Percentiles rank a stretch among this genome's conserved stretches.
These are phyloP conservation scores for Caradrina kadenii DNA, from an alignment of 2,888 invertebrate genomes.

Conservation along the genomic window DNA sequence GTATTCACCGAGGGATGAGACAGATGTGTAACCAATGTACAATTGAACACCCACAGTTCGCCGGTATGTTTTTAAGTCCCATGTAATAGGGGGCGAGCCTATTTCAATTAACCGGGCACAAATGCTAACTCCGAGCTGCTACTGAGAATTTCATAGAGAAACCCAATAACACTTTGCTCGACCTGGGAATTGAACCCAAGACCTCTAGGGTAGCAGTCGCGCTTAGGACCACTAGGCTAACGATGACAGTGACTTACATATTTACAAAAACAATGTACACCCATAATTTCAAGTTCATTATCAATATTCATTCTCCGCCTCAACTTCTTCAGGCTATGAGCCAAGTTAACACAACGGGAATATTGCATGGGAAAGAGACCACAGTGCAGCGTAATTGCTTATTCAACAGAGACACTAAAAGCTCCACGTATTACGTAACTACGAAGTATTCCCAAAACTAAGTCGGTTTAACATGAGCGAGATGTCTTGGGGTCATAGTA, in stretches of 20 bases:
- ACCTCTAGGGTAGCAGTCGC: no score
- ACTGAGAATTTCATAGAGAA: no score
- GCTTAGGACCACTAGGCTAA: no score
- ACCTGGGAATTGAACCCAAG: no score
- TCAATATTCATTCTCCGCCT: conserved; percentile 38
- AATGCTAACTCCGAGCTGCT: no score
- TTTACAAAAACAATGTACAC: conserved; percentile 6
- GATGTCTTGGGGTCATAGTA: conserved; percentile 59
- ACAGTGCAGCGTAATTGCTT: conserved; percentile 13
- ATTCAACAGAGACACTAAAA: conserved; percentile 36
- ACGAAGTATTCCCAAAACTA: conserved; percentile 50
- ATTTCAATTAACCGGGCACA: no score
- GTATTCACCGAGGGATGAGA: no score
- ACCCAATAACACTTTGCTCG: no score
- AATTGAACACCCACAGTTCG: no score
- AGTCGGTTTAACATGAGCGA: conserved; percentile 41
- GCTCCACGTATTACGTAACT: conserved; percentile 41
- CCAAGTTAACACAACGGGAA: conserved; percentile 47
- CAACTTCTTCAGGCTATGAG: conserved; percentile 16
- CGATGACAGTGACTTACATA: background rate
- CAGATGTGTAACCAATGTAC: no score
- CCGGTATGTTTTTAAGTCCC: no score
- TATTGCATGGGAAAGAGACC: conserved; percentile 26
- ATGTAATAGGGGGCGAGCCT: no score
- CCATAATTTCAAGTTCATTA: conserved; percentile 37